Evolutionary conservation across 2,888 invertebrate genomes (phyloP).

Genomic region (Sesia bembeciformis): DNA sequence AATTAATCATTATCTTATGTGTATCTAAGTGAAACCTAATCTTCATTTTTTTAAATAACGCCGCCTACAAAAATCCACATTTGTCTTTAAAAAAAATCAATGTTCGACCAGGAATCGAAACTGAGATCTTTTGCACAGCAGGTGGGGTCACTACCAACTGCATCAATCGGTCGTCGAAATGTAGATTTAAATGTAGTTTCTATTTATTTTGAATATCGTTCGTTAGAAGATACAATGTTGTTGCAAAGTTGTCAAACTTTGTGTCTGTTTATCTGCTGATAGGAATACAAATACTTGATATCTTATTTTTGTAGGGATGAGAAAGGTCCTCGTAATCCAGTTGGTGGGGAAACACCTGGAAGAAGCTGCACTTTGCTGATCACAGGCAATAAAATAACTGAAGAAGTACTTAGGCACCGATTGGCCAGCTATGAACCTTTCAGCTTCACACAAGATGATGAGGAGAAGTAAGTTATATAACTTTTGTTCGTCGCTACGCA

Average conservation of each 20-base stretch:
- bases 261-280: neutral
- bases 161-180: too few species aligned
- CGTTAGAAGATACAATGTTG: neutral
- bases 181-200: too few species aligned
- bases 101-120: too few species aligned
- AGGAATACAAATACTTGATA: too few species aligned
- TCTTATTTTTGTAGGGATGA: constrained; percentile 34
- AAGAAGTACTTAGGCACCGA: constrained; percentile 54
- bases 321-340: constrained; percentile 27
- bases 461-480: constrained; percentile 40
- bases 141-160: too few species aligned
- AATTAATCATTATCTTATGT: too few species aligned
- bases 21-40: too few species aligned
- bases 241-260: neutral
- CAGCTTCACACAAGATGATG: constrained; percentile 51
- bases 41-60: too few species aligned
- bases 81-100: too few species aligned
- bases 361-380: constrained; percentile 43
- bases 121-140: too few species aligned
- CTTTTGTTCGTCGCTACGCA: too few species aligned
- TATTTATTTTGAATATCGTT: neutral
- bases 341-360: constrained; percentile 31
- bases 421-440: constrained; percentile 60
- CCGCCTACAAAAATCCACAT: too few species aligned
- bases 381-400: constrained; percentile 48